Evolutionary conservation across 1,140 invertebrate genomes (phyloP), one percentile per base, ranked within the genome.

Genomic region (Brachionus manjavacas): DNA sequence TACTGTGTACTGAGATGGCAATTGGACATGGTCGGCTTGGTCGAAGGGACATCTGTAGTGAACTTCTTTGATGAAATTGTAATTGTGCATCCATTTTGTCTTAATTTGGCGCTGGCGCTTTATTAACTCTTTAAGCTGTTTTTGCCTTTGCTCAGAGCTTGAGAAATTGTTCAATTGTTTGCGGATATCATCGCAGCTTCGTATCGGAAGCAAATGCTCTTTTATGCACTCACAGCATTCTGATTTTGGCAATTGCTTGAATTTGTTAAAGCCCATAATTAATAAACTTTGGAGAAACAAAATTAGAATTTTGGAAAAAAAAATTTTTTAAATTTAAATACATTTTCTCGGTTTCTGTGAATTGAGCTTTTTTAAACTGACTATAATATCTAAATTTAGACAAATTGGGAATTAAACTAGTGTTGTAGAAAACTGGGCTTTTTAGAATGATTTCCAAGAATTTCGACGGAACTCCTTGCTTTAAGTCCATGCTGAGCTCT

Each of bases 211-310:
- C 31, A 81, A 64, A 60, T 81, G 79, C 49, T 60, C 52, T 41
- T 68, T 60, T 11, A 81, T 81, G 25, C 79, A 81, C 14, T 81
- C 79, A 46, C 79, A 81, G 20, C 79, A 81, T 68, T 81, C 79
- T 43, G 52, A 68, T 46, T 81, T 81, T 16, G 52, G 52, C 79
- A 81, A 81, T 28, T 81, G 79, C 43, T 81, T 81, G 39, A 81
- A 81, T 46, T 81, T 81, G 43, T 66, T 46, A 46, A 81, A 81
- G 23, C 79, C 79, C 49, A 81, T 64, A 0, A 81, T 81, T n/a
- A 81, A 46, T 20, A 81, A 46, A 35, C 76, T 80, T 68, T 14
- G 6, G 2, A 20, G 31, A 9, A 41, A 72, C 39, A 70, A 70
- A 31, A 11, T 3, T 68, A 35, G 1, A 14, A 31, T 68, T 41